Base-by-base conservation (phyloP, 2,113 vertebrate genomes). In the Pungitius pungitius region DNA sequence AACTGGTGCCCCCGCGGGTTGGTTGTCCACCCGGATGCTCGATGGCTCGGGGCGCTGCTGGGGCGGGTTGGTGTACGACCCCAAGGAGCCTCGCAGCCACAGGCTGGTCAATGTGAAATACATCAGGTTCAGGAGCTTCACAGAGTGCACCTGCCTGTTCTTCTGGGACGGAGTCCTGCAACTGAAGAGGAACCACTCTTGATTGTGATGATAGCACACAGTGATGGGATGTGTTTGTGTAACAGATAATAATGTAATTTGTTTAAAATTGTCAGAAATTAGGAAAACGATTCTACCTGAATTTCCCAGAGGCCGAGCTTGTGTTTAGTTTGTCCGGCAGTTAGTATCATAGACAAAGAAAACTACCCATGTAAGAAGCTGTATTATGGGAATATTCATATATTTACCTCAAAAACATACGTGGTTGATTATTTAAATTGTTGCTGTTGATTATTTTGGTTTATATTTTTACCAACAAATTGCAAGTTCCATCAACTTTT, bases 181-280 rank as follows among this genome's bases (percentile, higher is more conserved):
- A 35, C 51, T 90, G 33, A 84, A 73, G 49, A 83, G 4, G 14
- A 12, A 0, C 43, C 56, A 78, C 39, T 0, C 22, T 52, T 89
- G 84, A 77, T 88, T 85, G 71, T 89, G 26, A 73, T 87, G 0
- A 30, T 30, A 78, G 87, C 6, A 67, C 22, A 0, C 33, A 70
- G 0, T 89, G 85, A 85, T 88, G 89, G 33, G 85, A 90, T 61
- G 69, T 90, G 45, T 5, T 89, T 56, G 55, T 87, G 61, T n/a
- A n/a, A n/a, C n/a, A n/a, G n/a, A n/a, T n/a, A n/a, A n/a, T n/a
- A n/a, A 52, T 57, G 42, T 27, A 1, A 15, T 18, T 3, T 22
- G 12, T 55, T 8, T 1, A 11, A 1, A 5, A 15, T 42, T 40
- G 12, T 54, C 18, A 30, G 13, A 33, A 42, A 35, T 4, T 33